These are phyloP conservation scores for Apodemia zela DNA, from an alignment of 2,888 invertebrate species.

Conservation along the genomic window DNA sequence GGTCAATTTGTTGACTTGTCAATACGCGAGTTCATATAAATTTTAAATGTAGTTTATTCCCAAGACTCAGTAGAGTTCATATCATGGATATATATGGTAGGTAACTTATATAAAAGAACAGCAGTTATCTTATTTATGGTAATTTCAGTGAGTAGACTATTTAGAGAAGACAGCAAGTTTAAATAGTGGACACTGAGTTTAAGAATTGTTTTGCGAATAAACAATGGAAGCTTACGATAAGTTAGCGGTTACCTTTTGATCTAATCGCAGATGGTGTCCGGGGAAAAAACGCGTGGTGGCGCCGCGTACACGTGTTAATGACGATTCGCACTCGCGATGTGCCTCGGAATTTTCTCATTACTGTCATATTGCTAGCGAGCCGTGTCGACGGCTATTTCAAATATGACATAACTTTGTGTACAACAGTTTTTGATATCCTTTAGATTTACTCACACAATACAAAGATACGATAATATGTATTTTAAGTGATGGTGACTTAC, in stretches of 20 bases:
- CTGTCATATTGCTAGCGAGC: slow-evolving; percentile 1
- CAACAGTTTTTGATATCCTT: neutral
- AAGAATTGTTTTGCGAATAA: neutral
- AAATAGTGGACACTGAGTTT: neutral
- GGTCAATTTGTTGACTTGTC: no score
- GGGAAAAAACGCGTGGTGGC: slow-evolving; percentile 5
- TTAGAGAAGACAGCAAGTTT: no score
- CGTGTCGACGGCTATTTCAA: neutral
- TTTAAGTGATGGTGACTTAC: neutral
- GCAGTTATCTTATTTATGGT: no score
- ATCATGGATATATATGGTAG: no score
- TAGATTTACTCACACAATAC: neutral
- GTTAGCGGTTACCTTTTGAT: neutral
- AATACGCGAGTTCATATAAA: no score
- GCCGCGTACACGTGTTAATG: slow-evolving; percentile 7
- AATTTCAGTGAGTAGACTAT: no score
- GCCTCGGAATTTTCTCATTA: slow-evolving; percentile 14
- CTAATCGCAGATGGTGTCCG: slow-evolving; percentile 8
- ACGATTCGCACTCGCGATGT: neutral
- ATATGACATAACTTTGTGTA: neutral
- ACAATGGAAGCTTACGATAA: neutral
- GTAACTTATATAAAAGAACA: no score
- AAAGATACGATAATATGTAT: neutral
- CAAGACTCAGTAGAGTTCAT: no score
- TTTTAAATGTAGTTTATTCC: no score